These are phyloP conservation scores for Sturmia bella DNA, from an alignment of 2,888 invertebrate genomes.

Conservation along the genomic window DNA sequence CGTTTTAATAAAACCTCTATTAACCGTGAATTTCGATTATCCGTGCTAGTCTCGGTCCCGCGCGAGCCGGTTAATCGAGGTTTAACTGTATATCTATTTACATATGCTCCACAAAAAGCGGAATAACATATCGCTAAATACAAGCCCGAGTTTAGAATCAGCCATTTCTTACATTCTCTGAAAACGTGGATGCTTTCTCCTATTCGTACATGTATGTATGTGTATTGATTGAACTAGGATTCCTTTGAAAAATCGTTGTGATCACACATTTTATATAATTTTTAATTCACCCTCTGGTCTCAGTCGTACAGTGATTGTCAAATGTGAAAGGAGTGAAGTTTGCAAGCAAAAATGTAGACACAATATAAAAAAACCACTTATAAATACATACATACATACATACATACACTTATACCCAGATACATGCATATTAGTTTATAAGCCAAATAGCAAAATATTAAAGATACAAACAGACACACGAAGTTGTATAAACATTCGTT, in stretches of 20 bases:
- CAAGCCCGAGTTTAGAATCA: no score
- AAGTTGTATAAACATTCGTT: conserved; percentile 27
- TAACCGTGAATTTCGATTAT: no score
- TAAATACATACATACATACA: neutral
- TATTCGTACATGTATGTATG: no score
- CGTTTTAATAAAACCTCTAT: no score
- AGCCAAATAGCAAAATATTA: conserved; percentile 42
- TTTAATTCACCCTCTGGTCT: conserved; percentile 36
- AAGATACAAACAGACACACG: conserved; percentile 6
- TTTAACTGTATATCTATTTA: no score
- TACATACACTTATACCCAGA: neutral
- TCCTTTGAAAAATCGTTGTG: neutral
- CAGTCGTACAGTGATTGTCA: conserved; percentile 5
- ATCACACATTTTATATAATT: conserved; percentile 15
- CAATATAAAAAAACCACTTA: neutral
- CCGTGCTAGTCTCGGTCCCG: no score
- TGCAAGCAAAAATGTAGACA: conserved; percentile 9
- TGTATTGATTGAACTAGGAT: no score
- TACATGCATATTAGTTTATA: conserved; percentile 15
- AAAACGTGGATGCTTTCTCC: no score
- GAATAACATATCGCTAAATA: no score
- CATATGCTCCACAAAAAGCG: no score
- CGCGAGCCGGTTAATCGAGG: no score
- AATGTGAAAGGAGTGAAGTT: conserved; percentile 37
- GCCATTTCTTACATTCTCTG: no score